phyloP scores from a whole-genome alignment of 1,140 invertebrate genomes.

The Manduca sexta region DNA sequence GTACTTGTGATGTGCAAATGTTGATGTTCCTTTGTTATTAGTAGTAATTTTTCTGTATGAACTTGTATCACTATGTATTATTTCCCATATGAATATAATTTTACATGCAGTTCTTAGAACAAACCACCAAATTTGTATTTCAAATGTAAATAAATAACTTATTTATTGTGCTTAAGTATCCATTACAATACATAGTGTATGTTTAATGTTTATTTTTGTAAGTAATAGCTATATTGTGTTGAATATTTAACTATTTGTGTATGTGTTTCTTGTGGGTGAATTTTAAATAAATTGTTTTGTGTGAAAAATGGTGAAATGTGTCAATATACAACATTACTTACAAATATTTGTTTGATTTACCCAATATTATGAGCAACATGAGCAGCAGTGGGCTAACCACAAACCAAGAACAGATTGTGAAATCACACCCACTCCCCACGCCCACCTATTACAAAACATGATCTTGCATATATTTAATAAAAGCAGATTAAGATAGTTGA shows the following conservation, averaged over 20 bases:
- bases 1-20: neutral
- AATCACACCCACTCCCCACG: neutral
- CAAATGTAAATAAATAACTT: conserved; percentile 52
- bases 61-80: too few species aligned
- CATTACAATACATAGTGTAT: conserved; percentile 33
- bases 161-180: conserved; percentile 54
- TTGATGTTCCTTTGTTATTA: conserved; percentile 7
- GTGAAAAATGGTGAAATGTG: conserved; percentile 62
- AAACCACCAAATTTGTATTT: conserved; percentile 14
- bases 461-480: too few species aligned
- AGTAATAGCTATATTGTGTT: conserved; percentile 62
- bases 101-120: conserved; percentile 13
- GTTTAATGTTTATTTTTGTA: conserved; percentile 54
- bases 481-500: neutral
- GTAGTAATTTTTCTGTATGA: too few species aligned
- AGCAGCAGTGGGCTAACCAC: neutral
- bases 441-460: too few species aligned
- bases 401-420: neutral
- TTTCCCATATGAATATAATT: too few species aligned
- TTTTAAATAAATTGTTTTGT: conserved; percentile 66
- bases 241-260: conserved; percentile 61
- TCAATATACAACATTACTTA: conserved; percentile 70
- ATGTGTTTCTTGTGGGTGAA: conserved; percentile 64
- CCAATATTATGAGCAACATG: neutral
- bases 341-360: conserved; percentile 45